Percentiles rank a stretch among this genome's conserved stretches.
These are phyloP conservation scores for Aphelinus certus DNA, from an alignment of 1,140 invertebrate genomes.

Conservation along the genomic window DNA sequence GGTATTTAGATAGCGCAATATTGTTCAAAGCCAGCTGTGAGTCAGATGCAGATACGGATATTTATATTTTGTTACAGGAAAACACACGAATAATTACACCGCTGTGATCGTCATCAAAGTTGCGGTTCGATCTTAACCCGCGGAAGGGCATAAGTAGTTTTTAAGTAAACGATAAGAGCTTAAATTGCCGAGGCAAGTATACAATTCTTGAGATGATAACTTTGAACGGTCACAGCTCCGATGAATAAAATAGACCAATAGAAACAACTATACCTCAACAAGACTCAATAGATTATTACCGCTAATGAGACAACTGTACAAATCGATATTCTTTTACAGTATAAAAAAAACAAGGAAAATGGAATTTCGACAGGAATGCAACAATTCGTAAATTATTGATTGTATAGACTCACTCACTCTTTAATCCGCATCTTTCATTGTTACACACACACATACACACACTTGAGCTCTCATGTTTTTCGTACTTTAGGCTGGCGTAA, in stretches of 20 bases:
- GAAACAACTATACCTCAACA: conserved; percentile 68
- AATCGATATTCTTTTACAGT: conserved; percentile 67
- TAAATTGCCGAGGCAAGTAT: conserved; percentile 32
- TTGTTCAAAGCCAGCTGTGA: conserved; percentile 60
- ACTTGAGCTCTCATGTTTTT: conserved; percentile 29
- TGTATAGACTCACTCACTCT: conserved; percentile 26
- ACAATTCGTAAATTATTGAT: conserved; percentile 36
- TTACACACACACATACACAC: neutral
- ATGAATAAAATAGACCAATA: conserved; percentile 63
- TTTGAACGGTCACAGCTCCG: conserved; percentile 53
- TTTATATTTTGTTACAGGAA: conserved; percentile 68
- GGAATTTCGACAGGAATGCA: conserved; percentile 3
- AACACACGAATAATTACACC: conserved; percentile 53
- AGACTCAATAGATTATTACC: conserved; percentile 66
- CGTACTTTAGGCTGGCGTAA: conserved; percentile 35
- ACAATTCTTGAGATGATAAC: conserved; percentile 30
- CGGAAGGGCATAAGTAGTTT: conserved; percentile 20
- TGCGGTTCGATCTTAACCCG: conserved; percentile 16
- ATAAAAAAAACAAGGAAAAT: conserved; percentile 27
- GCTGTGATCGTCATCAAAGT: conserved; percentile 51
- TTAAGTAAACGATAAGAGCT: conserved; percentile 31
- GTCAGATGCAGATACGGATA: conserved; percentile 61
- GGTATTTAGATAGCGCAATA: conserved; percentile 58
- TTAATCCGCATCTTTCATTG: conserved; percentile 25
- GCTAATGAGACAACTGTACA: conserved; percentile 64